A percentile compares a stretch with the other conserved stretches of the same genome.
Evolutionary conservation across 2,888 invertebrate species (phyloP).

Genomic region (Xylocampa areola): DNA sequence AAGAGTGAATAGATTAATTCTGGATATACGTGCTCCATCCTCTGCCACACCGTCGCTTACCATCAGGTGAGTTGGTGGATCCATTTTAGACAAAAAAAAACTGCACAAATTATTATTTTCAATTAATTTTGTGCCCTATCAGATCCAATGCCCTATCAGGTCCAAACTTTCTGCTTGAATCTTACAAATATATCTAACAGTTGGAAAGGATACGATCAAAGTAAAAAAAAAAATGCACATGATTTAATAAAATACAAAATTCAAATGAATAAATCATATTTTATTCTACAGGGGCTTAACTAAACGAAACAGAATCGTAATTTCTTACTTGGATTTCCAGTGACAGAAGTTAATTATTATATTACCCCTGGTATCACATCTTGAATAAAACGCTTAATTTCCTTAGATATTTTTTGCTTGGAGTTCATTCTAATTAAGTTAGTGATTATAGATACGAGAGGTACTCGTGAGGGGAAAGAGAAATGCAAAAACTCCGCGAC

Average conservation of each 20-base stretch:
- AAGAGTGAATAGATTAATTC: no score
- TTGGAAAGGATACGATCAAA: no score
- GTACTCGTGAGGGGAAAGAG: conserved; percentile 46
- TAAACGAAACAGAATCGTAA: conserved; percentile 22
- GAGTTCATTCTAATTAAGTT: conserved; percentile 78
- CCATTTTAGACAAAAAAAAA: no score
- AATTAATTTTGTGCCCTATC: no score
- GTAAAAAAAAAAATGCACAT: not conserved
- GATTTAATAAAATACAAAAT: not conserved
- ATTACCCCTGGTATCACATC: conserved; percentile 72
- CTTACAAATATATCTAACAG: no score
- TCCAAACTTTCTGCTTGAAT: no score
- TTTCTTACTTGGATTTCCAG: conserved; percentile 34
- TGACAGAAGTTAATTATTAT: conserved; percentile 65
- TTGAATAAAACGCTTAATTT: conserved; percentile 79
- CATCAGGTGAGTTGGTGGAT: no score
- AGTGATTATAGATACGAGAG: conserved; percentile 71
- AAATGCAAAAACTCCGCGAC: conserved; percentile 68
- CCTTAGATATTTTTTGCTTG: conserved; percentile 78
- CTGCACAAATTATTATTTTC: no score
- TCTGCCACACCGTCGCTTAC: no score
- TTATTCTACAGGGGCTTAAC: conserved; percentile 3
- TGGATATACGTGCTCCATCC: no score
- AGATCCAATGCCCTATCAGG: no score
- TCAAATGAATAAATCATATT: conserved; percentile 13